phyloP scores from a whole-genome alignment of 2,888 invertebrate species.

The Leptinotarsa tumamoca region DNA sequence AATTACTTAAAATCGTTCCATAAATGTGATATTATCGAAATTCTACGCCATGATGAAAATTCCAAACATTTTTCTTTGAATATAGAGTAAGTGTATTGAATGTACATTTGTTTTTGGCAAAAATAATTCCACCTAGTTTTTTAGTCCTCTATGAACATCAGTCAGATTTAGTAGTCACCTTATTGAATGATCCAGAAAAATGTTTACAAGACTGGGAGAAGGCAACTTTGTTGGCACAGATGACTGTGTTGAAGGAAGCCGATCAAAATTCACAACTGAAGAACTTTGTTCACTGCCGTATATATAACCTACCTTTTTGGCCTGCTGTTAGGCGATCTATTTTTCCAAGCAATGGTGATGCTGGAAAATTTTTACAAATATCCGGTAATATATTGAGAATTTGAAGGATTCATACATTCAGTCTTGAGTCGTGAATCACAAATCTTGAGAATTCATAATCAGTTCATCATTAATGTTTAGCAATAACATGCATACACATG shows the following conservation, averaged over 20 bases:
- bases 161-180: constrained; percentile 75
- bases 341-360: constrained; percentile 79
- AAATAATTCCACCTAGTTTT: constrained; percentile 70
- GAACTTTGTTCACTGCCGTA: constrained; percentile 74
- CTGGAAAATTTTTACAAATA: constrained; percentile 79
- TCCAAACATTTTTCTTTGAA: constrained; percentile 75
- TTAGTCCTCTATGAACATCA: constrained; percentile 77
- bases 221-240: constrained; percentile 73
- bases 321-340: constrained; percentile 75
- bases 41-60: constrained; percentile 73
- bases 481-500: too few relatives aligned
- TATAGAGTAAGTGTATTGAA: constrained; percentile 72
- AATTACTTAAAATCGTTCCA: constrained; percentile 73
- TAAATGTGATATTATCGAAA: constrained; percentile 71
- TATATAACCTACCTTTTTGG: constrained; percentile 76
- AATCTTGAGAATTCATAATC: too few relatives aligned
- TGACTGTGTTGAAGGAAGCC: constrained; percentile 65
- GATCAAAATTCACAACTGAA: constrained; percentile 69
- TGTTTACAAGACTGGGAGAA: constrained; percentile 75
- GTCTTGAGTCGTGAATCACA: neutral
- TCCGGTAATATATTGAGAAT: constrained; percentile 67
- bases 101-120: neutral
- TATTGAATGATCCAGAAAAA: constrained; percentile 74
- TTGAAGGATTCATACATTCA: neutral
- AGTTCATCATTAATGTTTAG: too few relatives aligned